phyloP scores from a whole-genome alignment of 2,797 vertebrate genomes.

The Octomys mimax region DNA sequence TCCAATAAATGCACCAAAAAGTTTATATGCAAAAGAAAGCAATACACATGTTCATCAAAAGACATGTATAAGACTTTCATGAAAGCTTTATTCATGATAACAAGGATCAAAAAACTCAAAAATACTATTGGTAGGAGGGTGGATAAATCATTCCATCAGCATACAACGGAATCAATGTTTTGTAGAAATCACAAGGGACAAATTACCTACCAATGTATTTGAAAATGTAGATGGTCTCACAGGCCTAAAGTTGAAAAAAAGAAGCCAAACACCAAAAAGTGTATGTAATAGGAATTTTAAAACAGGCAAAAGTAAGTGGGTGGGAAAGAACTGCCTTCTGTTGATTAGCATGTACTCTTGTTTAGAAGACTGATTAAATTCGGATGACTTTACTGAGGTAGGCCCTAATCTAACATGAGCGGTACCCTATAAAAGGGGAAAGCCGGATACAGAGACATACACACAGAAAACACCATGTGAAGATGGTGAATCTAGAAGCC shows the following conservation, averaged over 20 bases:
- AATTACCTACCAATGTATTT: background rate
- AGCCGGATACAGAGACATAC: background rate
- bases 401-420: background rate
- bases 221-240: background rate
- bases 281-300: background rate
- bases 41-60: background rate
- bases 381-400: background rate
- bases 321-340: background rate
- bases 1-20: background rate
- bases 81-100: background rate
- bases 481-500: background rate
- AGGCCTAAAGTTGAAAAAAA: background rate
- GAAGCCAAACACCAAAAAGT: background rate
- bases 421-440: background rate
- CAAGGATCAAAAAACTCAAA: constrained; percentile 17
- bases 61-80: background rate
- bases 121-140: background rate
- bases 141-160: background rate
- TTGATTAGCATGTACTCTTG: background rate
- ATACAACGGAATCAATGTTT: background rate
- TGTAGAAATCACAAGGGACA: background rate
- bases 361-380: background rate
- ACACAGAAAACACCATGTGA: background rate
- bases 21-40: background rate
- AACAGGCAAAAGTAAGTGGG: constrained; percentile 5